These are phyloP conservation scores for Nyctereutes procyonoides DNA, from an alignment of 2,113 vertebrate species.

Conservation along the genomic window DNA sequence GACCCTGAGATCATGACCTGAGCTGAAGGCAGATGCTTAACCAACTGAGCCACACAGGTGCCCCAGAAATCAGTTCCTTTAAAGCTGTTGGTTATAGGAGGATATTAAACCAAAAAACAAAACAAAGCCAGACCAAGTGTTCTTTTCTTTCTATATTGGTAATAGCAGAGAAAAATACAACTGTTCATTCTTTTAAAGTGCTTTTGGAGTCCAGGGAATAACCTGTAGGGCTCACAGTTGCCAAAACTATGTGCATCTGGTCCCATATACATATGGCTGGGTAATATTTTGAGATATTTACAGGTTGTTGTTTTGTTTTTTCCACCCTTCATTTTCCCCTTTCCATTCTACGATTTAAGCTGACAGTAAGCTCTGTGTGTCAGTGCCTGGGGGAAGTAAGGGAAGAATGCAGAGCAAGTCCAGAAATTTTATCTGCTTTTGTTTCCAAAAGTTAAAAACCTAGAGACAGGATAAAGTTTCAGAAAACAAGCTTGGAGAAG, in stretches of 20 bases:
- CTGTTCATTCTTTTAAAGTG: not conserved
- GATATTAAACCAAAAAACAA: not conserved
- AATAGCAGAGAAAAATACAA: not conserved
- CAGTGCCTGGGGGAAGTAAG: not conserved
- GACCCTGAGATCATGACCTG: too few relatives aligned
- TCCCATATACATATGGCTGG: not conserved
- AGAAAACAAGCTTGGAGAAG: conserved; percentile 19
- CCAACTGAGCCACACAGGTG: too few relatives aligned
- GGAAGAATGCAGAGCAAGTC: not conserved
- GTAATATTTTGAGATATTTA: conserved; percentile 26
- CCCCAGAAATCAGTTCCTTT: not conserved
- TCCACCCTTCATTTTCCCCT: not conserved
- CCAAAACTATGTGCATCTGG: not conserved
- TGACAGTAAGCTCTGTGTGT: not conserved
- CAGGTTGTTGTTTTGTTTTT: not conserved
- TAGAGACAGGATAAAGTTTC: not conserved
- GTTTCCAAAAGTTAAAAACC: not conserved
- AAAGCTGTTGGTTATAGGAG: not conserved
- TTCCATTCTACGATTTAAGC: not conserved
- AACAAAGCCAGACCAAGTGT: not conserved
- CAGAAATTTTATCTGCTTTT: not conserved
- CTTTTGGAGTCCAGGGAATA: not conserved
- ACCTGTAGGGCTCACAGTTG: not conserved
- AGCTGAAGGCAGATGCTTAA: too few relatives aligned
- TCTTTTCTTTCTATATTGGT: not conserved